Conservation (phyloP, 2,888 invertebrate genomes). For the Drosophila borborema region DNA sequence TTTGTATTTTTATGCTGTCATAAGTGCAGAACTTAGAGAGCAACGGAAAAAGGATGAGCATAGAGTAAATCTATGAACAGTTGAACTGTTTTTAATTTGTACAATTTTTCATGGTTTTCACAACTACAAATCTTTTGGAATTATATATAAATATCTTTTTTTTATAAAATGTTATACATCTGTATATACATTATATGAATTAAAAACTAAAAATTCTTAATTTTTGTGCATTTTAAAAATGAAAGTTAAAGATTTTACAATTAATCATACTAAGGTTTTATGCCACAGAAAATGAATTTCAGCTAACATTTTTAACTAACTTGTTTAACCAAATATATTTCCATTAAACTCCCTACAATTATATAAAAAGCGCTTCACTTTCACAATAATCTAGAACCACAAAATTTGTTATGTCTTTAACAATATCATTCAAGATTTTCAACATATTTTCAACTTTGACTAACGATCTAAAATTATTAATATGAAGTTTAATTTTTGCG, state of each 20-base stretch:
- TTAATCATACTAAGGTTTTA: no score
- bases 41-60: not conserved
- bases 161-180: no score
- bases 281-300: no score
- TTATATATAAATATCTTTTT: no score
- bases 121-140: constrained; percentile 32
- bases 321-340: no score
- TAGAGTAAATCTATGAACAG: not conserved
- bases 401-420: no score
- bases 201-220: no score
- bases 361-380: not conserved
- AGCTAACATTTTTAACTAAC: no score
- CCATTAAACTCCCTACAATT: no score
- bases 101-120: constrained; percentile 29
- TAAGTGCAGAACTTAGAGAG: constrained; percentile 32
- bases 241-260: no score
- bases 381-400: not conserved
- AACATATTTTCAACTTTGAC: not conserved
- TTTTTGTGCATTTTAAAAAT: no score
- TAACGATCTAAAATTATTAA: not conserved
- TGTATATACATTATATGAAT: no score
- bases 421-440: not conserved
- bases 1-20: constrained; percentile 49
- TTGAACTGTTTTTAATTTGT: constrained; percentile 20
- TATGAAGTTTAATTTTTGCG: constrained; percentile 16